Evolutionary conservation across 2,113 vertebrate species (phyloP), one percentile per base, ranked within the genome.

Genomic region (Lanius ludovicianus): DNA sequence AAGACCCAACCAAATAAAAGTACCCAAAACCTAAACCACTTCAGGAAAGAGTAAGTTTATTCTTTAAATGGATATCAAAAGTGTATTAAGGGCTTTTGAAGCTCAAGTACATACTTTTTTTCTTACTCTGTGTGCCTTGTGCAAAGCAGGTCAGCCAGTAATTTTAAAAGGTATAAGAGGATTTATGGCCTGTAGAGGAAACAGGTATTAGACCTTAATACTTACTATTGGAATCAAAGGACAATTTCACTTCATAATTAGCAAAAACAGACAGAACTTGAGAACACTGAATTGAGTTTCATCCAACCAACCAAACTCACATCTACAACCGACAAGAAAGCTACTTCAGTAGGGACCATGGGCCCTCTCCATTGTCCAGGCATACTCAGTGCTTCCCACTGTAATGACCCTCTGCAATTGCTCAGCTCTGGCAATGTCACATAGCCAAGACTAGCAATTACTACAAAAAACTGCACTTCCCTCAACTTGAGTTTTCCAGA

Each of bases 401-500:
- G 0, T 25, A 69, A 63, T 0, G 0, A 14, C 4, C 28, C 12
- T 30, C 44, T 77, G 33, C 49, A 59, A 7, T 6, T 70, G 28
- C 62, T 79, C 53, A 60, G 17, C 30, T 81, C 50, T 80, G 50
- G 25, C 33, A 50, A 20, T 3, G 13, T 25, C 62, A 73, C 50
- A 50, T 10, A 81, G 62, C 13, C 35, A 27, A 79, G 42, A 84
- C 22, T 9, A 55, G 15, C 33, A 25, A 50, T 37, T 47, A 41
- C 21, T 52, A 11, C 20, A 39, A 69, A 64, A 95, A 33, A 15
- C 23, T 69, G 33, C 28, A 33, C 35, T 63, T 79, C 39, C 33
- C 30, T 39, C 49, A 68, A 0, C 4, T 3, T 16, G n/a, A 62
- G 60, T 62, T 52, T 90, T 87, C 41, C 46, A 49, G 50, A 42